A percentile compares a stretch with the other conserved stretches of the same genome.
Evolutionary conservation across 2,797 vertebrate genomes (phyloP).

Genomic region (Brotula barbata): DNA sequence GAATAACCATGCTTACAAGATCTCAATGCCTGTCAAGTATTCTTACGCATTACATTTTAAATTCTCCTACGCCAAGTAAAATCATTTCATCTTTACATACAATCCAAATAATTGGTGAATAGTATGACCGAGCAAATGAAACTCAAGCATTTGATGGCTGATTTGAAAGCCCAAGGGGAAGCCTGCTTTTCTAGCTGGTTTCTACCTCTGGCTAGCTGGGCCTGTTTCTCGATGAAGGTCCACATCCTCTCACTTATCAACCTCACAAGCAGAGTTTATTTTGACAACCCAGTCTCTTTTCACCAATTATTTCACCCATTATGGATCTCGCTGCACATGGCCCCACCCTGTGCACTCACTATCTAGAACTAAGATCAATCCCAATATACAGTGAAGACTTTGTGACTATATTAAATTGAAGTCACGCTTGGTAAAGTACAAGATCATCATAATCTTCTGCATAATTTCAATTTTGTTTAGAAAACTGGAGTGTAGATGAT

Average conservation of each 20-base stretch:
- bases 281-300: slow-evolving; percentile 77
- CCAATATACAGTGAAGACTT: slow-evolving; percentile 42
- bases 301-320: slow-evolving; percentile 79
- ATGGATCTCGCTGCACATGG: slow-evolving; percentile 56
- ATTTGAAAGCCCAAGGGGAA: slow-evolving; percentile 73
- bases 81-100: slow-evolving; percentile 81
- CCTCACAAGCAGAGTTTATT: slow-evolving; percentile 61
- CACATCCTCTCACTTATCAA: slow-evolving; percentile 71
- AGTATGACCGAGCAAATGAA: slow-evolving; percentile 74
- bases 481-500: slow-evolving; percentile 7
- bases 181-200: slow-evolving; percentile 69
- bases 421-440: slow-evolving; percentile 28
- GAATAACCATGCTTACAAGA: slow-evolving; percentile 56
- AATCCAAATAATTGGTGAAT: slow-evolving; percentile 82
- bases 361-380: slow-evolving; percentile 60
- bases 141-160: slow-evolving; percentile 73
- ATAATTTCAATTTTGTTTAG: slow-evolving; percentile 35
- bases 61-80: slow-evolving; percentile 68
- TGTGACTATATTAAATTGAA: slow-evolving; percentile 24
- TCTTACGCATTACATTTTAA: slow-evolving; percentile 66
- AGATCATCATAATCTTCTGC: slow-evolving; percentile 26
- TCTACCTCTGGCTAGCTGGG: slow-evolving; percentile 71
- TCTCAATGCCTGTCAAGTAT: slow-evolving; percentile 74
- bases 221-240: slow-evolving; percentile 63
- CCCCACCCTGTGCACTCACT: slow-evolving; percentile 54